Conservation (phyloP, 2,113 vertebrate genomes). For the Pseudorhombus dupliciocellatus region DNA sequence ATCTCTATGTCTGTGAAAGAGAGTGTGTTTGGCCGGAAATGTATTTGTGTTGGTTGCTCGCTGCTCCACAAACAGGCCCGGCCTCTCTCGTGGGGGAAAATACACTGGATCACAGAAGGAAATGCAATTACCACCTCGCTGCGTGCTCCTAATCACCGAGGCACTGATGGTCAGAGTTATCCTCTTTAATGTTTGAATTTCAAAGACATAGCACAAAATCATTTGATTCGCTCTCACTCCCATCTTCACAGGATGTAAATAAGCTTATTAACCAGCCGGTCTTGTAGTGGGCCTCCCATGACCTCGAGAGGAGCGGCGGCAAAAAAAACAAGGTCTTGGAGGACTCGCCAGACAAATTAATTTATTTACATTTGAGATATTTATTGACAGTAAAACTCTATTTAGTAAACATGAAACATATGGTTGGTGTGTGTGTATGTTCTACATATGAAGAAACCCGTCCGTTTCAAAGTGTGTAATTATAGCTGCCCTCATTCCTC, state of each 20-base stretch:
- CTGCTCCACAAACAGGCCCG: constrained; percentile 52
- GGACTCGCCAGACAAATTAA: constrained; percentile 17
- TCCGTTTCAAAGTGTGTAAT: too few species aligned
- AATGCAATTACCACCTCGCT: constrained; percentile 70
- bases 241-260: constrained; percentile 72
- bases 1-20: constrained; percentile 17
- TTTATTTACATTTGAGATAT: constrained; percentile 30
- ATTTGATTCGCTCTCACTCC: constrained; percentile 65
- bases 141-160: constrained; percentile 73
- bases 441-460: too few species aligned
- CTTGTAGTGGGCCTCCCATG: constrained; percentile 54
- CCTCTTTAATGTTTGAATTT: constrained; percentile 75
- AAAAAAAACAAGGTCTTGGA: constrained; percentile 9
- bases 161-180: constrained; percentile 68
- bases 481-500: too few species aligned
- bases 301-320: constrained; percentile 38
- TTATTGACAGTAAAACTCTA: neutral
- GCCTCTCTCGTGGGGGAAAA: constrained; percentile 46
- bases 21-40: constrained; percentile 25
- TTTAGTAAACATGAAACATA: constrained; percentile 9
- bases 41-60: constrained; percentile 38
- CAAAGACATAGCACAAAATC: constrained; percentile 73
- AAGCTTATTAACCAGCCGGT: constrained; percentile 73
- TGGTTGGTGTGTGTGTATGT: neutral
- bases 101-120: constrained; percentile 62